Base-by-base conservation (phyloP, 2,888 invertebrate genomes). In the Tipula helvola region DNA sequence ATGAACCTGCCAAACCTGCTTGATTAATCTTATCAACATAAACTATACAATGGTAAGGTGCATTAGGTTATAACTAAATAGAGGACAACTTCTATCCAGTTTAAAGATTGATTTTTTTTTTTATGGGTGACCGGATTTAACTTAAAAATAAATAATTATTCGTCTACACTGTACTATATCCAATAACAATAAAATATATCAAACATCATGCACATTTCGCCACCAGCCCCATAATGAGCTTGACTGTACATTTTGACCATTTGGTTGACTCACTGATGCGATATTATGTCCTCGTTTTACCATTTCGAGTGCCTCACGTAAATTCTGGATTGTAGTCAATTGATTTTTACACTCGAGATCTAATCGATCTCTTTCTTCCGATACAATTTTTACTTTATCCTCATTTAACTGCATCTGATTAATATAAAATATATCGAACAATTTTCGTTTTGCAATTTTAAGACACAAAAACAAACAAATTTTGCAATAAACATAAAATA, bases 321-420 rank as follows among this genome's bases (percentile, higher is more conserved):
- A 87, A 87, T 88, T 88, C 18, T 86, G 85, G 85, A 88, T 88
- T 36, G 88, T 88, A 47, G 87, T 88, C 39, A 86, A 18, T 86
- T 88, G 88, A 86, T 88, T 87, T 86, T 88, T 87, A 87, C 87
- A 87, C 88, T 88, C 57, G 84, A 36, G 71, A 71, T 71, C 71
- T 71, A 71, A 71, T 12, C 71, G 28, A 71, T 71, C 71, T 71
- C 13, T 71, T 12, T 71, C 71, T 28, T 71, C 71, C 3, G 8
- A 71, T 18, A 71, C 8, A 28, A 71, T 28, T 71, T 71, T 71
- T 10, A 71, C 12, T 71, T 71, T 71, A 71, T 71, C 71, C 71
- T 71, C 71, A 71, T 71, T 71, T 71, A 71, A 28, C 71, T 28
- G 71, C 71, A 71, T 71, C 71, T 71, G 28, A 71, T 71, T 28